Percentiles rank a stretch among this genome's conserved stretches.
Evolutionary conservation across 2,113 vertebrate species (phyloP).

Genomic region (Cebus imitator): DNA sequence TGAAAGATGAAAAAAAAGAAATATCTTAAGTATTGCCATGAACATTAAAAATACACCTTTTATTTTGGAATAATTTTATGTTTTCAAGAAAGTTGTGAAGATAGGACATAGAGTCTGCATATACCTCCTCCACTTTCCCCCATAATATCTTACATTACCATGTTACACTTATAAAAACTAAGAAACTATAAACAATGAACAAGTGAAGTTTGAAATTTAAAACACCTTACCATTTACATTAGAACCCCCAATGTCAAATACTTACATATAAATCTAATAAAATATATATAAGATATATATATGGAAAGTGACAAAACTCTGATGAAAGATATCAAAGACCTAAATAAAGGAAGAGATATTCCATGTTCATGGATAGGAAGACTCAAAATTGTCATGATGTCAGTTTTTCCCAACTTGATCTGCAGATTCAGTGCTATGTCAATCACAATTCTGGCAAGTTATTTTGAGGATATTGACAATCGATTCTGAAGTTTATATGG

Average conservation of each 20-base stretch:
- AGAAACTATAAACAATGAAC: background rate
- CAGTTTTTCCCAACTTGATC: background rate
- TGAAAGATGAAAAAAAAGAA: background rate
- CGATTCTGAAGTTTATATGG: background rate
- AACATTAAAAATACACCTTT: background rate
- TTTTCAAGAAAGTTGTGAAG: background rate
- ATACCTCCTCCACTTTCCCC: background rate
- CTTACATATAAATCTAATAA: background rate
- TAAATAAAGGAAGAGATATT: background rate
- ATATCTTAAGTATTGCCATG: background rate
- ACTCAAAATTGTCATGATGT: background rate
- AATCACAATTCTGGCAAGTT: background rate
- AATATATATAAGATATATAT: no score
- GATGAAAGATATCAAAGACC: background rate
- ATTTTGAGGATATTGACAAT: background rate
- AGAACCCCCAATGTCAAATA: background rate
- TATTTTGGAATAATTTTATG: conserved; percentile 1
- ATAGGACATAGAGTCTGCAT: background rate
- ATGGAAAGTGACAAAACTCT: background rate
- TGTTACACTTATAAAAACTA: background rate
- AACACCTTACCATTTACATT: background rate
- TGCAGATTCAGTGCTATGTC: background rate
- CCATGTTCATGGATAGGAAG: background rate
- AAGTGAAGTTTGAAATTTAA: background rate
- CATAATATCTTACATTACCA: background rate